Evolutionary conservation across 37 sponge, comb jelly and placozoan genomes (phyloP), one percentile per base, ranked within the genome.

Genomic region (Axinella damicornis): DNA sequence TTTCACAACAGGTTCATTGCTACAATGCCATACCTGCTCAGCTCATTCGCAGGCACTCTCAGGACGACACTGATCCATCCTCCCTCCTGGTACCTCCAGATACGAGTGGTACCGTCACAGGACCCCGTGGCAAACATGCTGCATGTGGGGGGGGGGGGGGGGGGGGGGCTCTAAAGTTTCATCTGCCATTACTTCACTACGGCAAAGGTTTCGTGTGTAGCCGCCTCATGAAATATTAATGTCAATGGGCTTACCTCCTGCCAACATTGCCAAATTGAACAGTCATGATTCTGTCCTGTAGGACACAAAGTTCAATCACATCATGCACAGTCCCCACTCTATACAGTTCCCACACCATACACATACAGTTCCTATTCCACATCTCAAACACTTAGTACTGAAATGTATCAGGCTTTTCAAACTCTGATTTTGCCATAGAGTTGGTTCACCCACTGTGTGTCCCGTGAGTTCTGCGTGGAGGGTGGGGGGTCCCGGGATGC

Each of bases 91-190:
- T 52, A 92, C 4, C 77, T 36, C 95, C 95, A 94, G 27, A 94
- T 40, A 22, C 81, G 56, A n/a, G 82, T 82, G 22, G 78, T 91
- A 30, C 89, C 95, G 76, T 94, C 95, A 60, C 87, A 61, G 20
- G 92, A 81, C 0, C 92, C 92, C 56, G 85, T 92, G 24, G 91
- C 86, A 88, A 94, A 88, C 65, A 88, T 46, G n/a, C 92, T 91
- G 57, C 6, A 59, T 31, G 62, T 5, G 52, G 6, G 9, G 9
- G 46, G 46, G 9, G 46, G 9, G 9, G 46, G 6, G 9, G 6
- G 9, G 46, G 9, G 9, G 6, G 9, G 46, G 9, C 46, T 46
- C 9, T 46, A 46, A n/a, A n/a, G n/a, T n/a, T n/a, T n/a, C n/a
- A n/a, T 46, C 46, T 46, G 9, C 46, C 46, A 46, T 46, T n/a